Evolutionary conservation across 2,797 vertebrate genomes (phyloP).

Genomic region (Garrulus glandarius): DNA sequence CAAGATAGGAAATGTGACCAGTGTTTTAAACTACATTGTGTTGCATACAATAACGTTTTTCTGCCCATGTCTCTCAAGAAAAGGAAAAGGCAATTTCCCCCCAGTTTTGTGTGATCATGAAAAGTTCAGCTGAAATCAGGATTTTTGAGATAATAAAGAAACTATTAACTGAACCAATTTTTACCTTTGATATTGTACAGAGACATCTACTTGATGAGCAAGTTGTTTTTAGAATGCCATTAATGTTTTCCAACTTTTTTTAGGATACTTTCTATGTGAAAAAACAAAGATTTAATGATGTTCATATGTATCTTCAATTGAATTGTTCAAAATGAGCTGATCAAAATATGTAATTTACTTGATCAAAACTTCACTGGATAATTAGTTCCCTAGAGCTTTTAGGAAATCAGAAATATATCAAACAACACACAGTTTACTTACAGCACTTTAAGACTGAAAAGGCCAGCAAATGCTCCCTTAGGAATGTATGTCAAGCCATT

Average conservation of each 20-base stretch:
- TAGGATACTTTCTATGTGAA: slow-evolving; percentile 6
- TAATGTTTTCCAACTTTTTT: slow-evolving; percentile 41
- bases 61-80: not conserved
- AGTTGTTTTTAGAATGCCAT: slow-evolving; percentile 33
- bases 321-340: slow-evolving; percentile 10
- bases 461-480: slow-evolving; percentile 82
- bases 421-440: slow-evolving; percentile 76
- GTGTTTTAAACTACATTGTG: not conserved
- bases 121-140: not conserved
- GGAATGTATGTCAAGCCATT: slow-evolving; percentile 82
- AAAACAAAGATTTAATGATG: slow-evolving; percentile 27
- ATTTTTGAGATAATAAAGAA: not conserved
- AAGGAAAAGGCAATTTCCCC: not conserved
- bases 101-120: not conserved
- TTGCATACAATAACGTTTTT: not conserved
- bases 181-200: slow-evolving; percentile 32
- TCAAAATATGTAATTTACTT: slow-evolving; percentile 56
- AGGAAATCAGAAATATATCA: slow-evolving; percentile 57
- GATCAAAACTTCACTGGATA: slow-evolving; percentile 41
- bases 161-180: not conserved
- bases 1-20: not conserved
- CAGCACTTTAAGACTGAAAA: slow-evolving; percentile 84
- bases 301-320: slow-evolving; percentile 26
- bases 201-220: slow-evolving; percentile 29
- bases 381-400: slow-evolving; percentile 61